Conservation (phyloP, 1,140 invertebrate species). For the Macrobrachium rosenbergii region DNA sequence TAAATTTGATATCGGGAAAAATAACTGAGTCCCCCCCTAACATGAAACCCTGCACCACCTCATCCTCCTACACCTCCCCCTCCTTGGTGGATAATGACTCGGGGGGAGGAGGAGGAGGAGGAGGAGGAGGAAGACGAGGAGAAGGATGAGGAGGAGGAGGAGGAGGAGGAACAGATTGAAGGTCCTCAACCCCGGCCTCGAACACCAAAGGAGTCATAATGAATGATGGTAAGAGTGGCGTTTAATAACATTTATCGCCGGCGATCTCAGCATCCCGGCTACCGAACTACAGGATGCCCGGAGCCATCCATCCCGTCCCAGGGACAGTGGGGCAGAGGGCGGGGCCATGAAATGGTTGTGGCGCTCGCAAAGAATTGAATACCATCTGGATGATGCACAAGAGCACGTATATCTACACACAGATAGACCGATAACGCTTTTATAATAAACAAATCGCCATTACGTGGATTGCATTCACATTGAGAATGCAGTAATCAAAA, state of each 20-base stretch:
- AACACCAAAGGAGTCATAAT: slow-evolving; percentile 15
- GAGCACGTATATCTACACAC: no score
- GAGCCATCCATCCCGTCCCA: background rate
- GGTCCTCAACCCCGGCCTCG: background rate
- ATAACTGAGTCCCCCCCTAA: no score
- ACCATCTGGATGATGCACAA: no score
- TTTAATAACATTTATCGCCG: slow-evolving; percentile 51
- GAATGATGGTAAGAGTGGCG: slow-evolving; percentile 44
- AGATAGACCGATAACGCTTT: no score
- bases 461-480: no score
- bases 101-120: background rate
- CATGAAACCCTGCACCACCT: no score
- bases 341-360: background rate
- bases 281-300: slow-evolving; percentile 6
- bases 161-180: background rate
- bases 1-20: no score
- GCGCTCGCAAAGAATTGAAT: no score
- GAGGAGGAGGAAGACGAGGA: background rate
- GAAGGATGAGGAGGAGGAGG: background rate
- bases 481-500: no score
- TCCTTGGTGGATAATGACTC: no score
- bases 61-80: no score
- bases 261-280: slow-evolving; percentile 38
- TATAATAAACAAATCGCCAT: no score
- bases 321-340: background rate